phyloP scores from a whole-genome alignment of 2,888 invertebrate genomes.

The Heliconius sara region DNA sequence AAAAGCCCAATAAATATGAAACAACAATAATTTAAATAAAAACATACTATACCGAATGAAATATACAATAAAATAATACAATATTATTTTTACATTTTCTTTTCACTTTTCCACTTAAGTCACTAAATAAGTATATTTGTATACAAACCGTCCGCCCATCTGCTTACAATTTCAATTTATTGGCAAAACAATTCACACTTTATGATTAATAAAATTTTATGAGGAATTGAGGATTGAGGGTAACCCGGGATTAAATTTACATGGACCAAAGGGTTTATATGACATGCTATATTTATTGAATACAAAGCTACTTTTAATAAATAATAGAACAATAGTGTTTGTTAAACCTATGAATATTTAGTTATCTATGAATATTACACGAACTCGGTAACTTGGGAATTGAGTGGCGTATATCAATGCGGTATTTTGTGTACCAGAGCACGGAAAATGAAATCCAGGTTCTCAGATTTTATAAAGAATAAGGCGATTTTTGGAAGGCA shows the following conservation, averaged over 20 bases:
- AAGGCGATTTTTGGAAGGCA: too few relatives aligned
- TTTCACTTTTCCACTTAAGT: neutral
- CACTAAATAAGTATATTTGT: neutral
- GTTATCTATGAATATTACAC: too few relatives aligned
- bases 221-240: constrained; percentile 20
- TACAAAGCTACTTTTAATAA: neutral
- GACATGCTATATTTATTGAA: constrained; percentile 10
- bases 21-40: too few relatives aligned
- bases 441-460: too few relatives aligned
- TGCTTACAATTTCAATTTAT: constrained; percentile 27
- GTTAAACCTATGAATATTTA: neutral
- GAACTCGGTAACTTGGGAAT: too few relatives aligned
- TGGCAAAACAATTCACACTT: constrained; percentile 31
- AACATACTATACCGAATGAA: neutral
- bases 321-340: neutral
- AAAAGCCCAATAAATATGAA: too few relatives aligned
- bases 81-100: neutral
- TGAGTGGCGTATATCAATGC: too few relatives aligned
- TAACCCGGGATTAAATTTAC: constrained; percentile 23
- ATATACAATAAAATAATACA: neutral
- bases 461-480: too few relatives aligned
- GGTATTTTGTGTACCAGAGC: too few relatives aligned
- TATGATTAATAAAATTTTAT: constrained; percentile 34
- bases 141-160: neutral
- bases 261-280: constrained; percentile 16